Conservation (phyloP, 2,113 vertebrate genomes). For the Calypte anna region DNA sequence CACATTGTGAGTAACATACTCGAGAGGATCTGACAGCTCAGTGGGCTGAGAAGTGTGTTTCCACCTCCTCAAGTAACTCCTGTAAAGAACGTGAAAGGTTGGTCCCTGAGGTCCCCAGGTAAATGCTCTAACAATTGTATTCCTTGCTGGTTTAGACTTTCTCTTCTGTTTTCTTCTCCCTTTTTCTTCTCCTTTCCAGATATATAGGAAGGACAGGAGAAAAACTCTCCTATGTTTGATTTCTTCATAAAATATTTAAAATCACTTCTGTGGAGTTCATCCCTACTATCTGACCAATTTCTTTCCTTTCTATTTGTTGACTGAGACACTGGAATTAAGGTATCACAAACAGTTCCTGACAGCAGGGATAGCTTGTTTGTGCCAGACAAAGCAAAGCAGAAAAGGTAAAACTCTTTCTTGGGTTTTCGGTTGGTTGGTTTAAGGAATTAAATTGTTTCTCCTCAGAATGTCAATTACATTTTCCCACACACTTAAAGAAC, state of each 20-base stretch:
- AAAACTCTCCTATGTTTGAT: background rate
- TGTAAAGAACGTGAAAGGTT: background rate
- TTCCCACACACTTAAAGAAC: background rate
- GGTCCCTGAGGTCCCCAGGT: background rate
- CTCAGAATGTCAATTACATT: background rate
- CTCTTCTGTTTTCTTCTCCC: background rate
- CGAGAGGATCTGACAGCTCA: background rate
- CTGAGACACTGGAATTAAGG: background rate
- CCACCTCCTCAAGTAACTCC: background rate
- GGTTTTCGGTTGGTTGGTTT: background rate
- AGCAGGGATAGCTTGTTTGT: background rate
- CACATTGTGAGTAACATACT: background rate
- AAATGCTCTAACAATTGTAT: background rate
- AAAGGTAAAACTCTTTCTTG: background rate
- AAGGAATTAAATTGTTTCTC: background rate
- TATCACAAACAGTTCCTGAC: background rate
- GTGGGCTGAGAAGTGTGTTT: background rate
- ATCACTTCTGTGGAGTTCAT: background rate
- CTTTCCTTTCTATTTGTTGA: background rate
- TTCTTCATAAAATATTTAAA: background rate
- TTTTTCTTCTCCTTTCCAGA: background rate
- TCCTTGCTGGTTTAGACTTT: background rate
- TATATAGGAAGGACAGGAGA: background rate
- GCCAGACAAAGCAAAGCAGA: background rate
- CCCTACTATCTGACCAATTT: background rate